Conservation (phyloP, 2,888 invertebrate genomes). For the Drosophila vallismaia region DNA sequence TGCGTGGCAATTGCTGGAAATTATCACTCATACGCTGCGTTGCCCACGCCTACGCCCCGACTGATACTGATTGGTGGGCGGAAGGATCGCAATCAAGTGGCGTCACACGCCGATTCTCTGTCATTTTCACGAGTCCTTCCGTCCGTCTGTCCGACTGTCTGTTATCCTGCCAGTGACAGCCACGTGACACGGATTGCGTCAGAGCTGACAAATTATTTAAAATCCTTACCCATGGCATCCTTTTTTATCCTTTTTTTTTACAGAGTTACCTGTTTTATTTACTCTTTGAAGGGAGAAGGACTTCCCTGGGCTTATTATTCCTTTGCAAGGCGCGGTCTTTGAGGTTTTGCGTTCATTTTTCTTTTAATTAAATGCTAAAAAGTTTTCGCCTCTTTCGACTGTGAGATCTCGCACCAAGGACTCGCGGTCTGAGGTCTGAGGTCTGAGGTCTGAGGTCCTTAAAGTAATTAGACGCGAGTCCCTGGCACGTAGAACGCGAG, state of each 20-base stretch:
- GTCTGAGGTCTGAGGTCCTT: constrained; percentile 18
- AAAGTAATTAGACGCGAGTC: constrained; percentile 24
- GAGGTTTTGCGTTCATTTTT: constrained; percentile 48
- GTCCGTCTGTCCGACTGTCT: background rate
- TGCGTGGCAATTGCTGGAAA: constrained; percentile 6
- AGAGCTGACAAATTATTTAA: constrained; percentile 22
- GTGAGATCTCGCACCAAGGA: constrained; percentile 16
- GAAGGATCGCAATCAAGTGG: constrained; percentile 18
- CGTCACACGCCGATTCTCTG: constrained; percentile 11
- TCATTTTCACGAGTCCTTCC: constrained; percentile 6
- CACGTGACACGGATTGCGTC: constrained; percentile 22
- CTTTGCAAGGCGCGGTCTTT: constrained; percentile 15
- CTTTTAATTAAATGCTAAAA: constrained; percentile 69
- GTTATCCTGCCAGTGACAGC: constrained; percentile 1
- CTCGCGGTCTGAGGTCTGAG: background rate
- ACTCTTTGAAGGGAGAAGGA: too few species aligned
- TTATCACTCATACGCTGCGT: constrained; percentile 33
- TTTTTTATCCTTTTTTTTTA: background rate
- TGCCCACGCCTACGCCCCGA: too few species aligned
- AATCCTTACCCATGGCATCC: background rate
- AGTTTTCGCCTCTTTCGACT: constrained; percentile 39
- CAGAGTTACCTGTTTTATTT: too few species aligned
- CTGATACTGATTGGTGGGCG: constrained; percentile 8
- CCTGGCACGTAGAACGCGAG: constrained; percentile 10
- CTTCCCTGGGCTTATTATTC: too few species aligned